phyloP scores from a whole-genome alignment of 2,113 vertebrate genomes.

The Heliornis fulica region DNA sequence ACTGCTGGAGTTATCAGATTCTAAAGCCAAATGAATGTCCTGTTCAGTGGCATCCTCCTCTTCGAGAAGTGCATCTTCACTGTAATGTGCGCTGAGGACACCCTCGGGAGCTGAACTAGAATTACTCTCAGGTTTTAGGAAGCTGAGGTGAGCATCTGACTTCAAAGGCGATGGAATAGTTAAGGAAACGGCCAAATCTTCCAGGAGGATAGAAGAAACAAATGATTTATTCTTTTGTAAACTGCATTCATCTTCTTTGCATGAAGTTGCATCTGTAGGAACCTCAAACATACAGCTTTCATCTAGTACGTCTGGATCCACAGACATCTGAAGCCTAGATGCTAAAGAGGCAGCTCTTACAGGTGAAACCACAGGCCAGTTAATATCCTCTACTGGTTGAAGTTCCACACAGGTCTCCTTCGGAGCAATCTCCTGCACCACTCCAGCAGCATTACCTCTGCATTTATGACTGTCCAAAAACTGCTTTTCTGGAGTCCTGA shows the following conservation, averaged over 20 bases:
- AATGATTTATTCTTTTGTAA: constrained; percentile 69
- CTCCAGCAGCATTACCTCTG: constrained; percentile 30
- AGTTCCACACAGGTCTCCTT: constrained; percentile 72
- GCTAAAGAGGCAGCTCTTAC: constrained; percentile 72
- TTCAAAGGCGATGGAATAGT: constrained; percentile 96
- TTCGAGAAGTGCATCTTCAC: constrained; percentile 88
- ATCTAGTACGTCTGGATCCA: constrained; percentile 89
- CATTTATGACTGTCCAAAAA: constrained; percentile 67
- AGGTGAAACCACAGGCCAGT: constrained; percentile 86
- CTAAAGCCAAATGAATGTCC: constrained; percentile 92
- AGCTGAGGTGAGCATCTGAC: constrained; percentile 94
- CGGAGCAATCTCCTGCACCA: constrained; percentile 66
- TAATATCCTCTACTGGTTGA: constrained; percentile 70
- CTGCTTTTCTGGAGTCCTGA: constrained; percentile 85
- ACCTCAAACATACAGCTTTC: constrained; percentile 94
- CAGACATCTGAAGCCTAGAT: constrained; percentile 67
- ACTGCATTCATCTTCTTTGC: constrained; percentile 57
- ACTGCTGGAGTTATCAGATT: constrained; percentile 92
- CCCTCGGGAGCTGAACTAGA: constrained; percentile 80
- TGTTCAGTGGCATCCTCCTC: constrained; percentile 92
- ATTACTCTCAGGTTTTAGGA: constrained; percentile 80
- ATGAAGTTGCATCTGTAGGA: constrained; percentile 69
- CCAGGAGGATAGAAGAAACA: constrained; percentile 86
- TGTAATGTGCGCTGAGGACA: constrained; percentile 88
- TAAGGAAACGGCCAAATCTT: constrained; percentile 94